Evolutionary conservation across 2,113 vertebrate genomes (phyloP).

Genomic region (Ailuropoda melanoleuca): DNA sequence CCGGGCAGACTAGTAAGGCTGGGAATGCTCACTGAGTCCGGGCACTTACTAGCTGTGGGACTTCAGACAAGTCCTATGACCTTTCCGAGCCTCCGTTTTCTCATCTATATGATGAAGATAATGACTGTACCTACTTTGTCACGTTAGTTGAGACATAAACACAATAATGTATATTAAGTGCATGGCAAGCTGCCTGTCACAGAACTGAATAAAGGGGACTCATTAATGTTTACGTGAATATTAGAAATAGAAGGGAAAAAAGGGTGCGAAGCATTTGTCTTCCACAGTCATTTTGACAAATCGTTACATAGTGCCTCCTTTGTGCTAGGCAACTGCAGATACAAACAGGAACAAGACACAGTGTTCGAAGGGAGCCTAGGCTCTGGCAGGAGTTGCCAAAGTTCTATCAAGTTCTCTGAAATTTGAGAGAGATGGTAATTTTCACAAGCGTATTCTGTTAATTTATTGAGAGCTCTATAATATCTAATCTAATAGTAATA

Average conservation of each 20-base stretch:
- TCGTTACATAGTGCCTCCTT: background rate
- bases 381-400: background rate
- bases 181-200: background rate
- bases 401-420: background rate
- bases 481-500: background rate
- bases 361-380: background rate
- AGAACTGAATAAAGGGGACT: background rate
- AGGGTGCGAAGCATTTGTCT: background rate
- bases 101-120: background rate
- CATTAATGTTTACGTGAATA: background rate
- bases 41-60: background rate
- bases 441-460: background rate
- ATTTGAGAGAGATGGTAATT: background rate
- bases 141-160: conserved; percentile 1
- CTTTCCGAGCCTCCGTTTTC: background rate
- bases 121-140: background rate
- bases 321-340: background rate
- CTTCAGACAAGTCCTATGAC: background rate
- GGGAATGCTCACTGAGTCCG: background rate
- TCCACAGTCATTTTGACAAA: background rate
- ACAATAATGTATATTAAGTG: background rate
- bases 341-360: background rate
- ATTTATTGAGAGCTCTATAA: background rate
- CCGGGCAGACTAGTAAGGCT: background rate
- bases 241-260: background rate